Conservation (phyloP, 2,797 vertebrate species). For the Pygocentrus nattereri region DNA sequence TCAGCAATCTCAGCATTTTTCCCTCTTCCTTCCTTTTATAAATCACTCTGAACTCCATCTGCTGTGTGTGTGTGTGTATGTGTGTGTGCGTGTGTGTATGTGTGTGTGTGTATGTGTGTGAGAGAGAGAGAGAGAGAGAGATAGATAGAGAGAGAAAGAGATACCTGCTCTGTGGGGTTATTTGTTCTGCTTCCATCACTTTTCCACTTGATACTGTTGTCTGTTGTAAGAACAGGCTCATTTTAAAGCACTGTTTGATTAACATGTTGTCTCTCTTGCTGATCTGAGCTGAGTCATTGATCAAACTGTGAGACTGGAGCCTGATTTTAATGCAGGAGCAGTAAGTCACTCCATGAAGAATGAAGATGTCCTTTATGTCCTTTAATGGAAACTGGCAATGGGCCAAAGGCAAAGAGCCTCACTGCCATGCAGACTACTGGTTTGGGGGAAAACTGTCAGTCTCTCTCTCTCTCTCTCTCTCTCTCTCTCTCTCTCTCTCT, state of each 20-base stretch:
- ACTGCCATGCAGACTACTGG: slow-evolving; percentile 68
- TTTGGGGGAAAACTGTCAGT: slow-evolving; percentile 63
- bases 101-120: slow-evolving; percentile 5
- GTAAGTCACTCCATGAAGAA: slow-evolving; percentile 54
- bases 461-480: not conserved
- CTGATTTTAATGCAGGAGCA: slow-evolving; percentile 42
- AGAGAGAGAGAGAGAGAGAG: slow-evolving; percentile 1
- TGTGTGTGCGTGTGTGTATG: slow-evolving; percentile 8
- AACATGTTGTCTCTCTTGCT: not conserved
- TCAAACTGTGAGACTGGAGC: not conserved
- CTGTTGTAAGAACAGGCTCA: not conserved
- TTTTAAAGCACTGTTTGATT: not conserved
- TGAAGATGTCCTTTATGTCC: slow-evolving; percentile 21
- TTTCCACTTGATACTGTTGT: too few relatives aligned
- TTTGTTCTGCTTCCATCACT: too few relatives aligned
- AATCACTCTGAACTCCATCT: not conserved
- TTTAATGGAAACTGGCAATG: slow-evolving; percentile 74
- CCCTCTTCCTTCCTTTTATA: slow-evolving; percentile 37
- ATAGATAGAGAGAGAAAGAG: too few relatives aligned
- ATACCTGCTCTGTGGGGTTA: not conserved
- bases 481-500: slow-evolving; percentile 45
- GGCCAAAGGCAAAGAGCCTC: slow-evolving; percentile 73
- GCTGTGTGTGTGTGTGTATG: slow-evolving; percentile 4
- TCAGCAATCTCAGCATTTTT: not conserved
- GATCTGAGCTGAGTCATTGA: not conserved